phyloP scores from a whole-genome alignment of 2,113 vertebrate genomes.

The Bufo bufo region DNA sequence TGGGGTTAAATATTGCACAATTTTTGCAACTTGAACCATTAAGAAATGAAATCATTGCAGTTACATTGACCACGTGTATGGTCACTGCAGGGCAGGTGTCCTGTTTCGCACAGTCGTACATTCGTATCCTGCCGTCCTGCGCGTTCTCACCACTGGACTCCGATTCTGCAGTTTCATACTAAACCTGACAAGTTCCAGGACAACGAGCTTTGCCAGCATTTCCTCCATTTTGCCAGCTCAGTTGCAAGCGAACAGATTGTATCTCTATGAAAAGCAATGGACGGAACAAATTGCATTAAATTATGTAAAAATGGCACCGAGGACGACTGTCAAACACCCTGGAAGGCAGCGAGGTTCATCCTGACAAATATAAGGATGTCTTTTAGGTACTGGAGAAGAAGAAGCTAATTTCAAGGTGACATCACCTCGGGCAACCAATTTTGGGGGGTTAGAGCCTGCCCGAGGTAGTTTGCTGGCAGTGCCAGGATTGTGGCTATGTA shows the following conservation, averaged over 20 bases:
- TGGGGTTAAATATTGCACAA: too few species aligned
- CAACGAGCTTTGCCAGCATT: constrained; percentile 71
- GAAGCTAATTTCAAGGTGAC: constrained; percentile 15
- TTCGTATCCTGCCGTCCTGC: neutral
- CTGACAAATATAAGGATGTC: neutral
- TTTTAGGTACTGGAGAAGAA: neutral
- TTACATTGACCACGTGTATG: neutral
- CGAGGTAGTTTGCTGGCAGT: neutral
- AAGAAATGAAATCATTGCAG: neutral
- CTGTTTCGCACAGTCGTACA: neutral
- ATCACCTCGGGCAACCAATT: neutral
- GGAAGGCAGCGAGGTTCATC: constrained; percentile 53
- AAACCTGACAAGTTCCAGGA: constrained; percentile 73
- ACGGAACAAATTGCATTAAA: constrained; percentile 89
- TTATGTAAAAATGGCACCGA: constrained; percentile 86
- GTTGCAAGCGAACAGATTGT: constrained; percentile 85
- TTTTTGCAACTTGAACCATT: too few species aligned
- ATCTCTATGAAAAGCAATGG: constrained; percentile 86
- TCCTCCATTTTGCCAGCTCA: constrained; percentile 73
- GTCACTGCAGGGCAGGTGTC: neutral
- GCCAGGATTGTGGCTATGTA: constrained; percentile 41
- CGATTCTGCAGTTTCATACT: constrained; percentile 28
- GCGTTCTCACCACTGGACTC: neutral
- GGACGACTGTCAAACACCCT: constrained; percentile 77
- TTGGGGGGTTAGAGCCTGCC: neutral